phyloP scores from a whole-genome alignment of 2,797 vertebrate genomes.

The Pseudochirops cupreus region DNA sequence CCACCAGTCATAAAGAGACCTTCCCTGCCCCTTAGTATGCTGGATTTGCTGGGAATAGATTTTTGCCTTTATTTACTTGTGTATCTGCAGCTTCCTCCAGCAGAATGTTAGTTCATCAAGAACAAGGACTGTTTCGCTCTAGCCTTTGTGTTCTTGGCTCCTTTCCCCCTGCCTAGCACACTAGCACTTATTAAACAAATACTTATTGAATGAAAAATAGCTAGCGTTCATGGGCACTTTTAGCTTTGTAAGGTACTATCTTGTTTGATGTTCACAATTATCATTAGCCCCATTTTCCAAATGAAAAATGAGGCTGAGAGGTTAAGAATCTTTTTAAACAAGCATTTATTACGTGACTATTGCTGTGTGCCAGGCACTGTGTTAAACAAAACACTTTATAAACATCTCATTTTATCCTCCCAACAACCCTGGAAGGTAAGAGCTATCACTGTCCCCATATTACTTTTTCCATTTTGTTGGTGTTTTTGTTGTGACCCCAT shows the following conservation, averaged over 20 bases:
- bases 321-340: neutral
- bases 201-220: neutral
- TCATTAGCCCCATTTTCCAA: neutral
- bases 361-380: neutral
- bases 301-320: neutral
- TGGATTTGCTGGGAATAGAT: neutral
- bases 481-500: neutral
- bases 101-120: neutral
- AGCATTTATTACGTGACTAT: neutral
- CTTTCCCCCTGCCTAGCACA: neutral
- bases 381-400: neutral
- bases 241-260: neutral
- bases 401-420: neutral
- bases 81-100: neutral
- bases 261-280: neutral
- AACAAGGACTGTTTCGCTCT: neutral
- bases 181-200: neutral
- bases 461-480: too few relatives aligned
- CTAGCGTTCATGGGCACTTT: neutral
- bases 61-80: neutral
- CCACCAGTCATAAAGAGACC: neutral
- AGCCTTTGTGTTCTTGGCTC: neutral
- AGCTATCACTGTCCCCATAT: neutral
- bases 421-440: neutral
- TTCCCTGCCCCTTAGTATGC: neutral